phyloP scores from a whole-genome alignment of 2,888 invertebrate genomes.

The Drosophila mayaguana region DNA sequence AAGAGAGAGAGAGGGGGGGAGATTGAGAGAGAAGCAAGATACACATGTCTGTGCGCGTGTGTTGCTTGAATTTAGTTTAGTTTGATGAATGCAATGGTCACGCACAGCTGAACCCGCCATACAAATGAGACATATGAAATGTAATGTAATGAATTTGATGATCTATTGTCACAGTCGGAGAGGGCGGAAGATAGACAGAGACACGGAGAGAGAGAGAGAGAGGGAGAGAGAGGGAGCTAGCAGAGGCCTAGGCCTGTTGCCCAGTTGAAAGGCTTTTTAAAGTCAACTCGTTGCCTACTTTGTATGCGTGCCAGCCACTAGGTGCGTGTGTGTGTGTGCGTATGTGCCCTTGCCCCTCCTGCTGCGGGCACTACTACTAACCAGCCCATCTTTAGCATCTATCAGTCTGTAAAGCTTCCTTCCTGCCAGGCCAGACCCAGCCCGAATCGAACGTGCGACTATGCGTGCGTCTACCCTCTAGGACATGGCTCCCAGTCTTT shows the following conservation, averaged over 20 bases:
- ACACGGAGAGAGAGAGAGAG: background rate
- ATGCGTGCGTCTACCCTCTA: slow-evolving; percentile 56
- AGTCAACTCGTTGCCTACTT: slow-evolving; percentile 74
- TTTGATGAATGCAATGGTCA: slow-evolving; percentile 69
- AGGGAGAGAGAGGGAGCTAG: background rate
- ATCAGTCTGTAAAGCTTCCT: slow-evolving; percentile 78
- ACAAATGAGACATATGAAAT: slow-evolving; percentile 76
- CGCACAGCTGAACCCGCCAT: slow-evolving; percentile 55
- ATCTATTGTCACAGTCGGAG: slow-evolving; percentile 82
- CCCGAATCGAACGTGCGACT: slow-evolving; percentile 66
- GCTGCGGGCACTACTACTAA: slow-evolving; percentile 33
- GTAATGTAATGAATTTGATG: slow-evolving; percentile 84
- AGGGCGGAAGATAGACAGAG: background rate
- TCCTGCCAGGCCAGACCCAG: slow-evolving; percentile 59
- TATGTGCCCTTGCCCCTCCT: background rate
- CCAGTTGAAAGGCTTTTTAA: slow-evolving; percentile 63
- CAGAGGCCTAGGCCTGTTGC: slow-evolving; percentile 38
- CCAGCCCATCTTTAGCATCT: slow-evolving; percentile 70
- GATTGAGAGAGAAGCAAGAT: background rate
- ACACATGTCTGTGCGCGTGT: background rate
- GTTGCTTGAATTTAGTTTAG: slow-evolving; percentile 61
- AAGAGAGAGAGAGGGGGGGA: background rate
- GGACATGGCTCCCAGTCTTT: slow-evolving; percentile 5
- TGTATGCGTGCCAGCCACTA: slow-evolving; percentile 70
- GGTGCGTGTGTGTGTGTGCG: slow-evolving; percentile 16